Percentiles rank a stretch among this genome's conserved stretches.
Evolutionary conservation across 2,797 vertebrate genomes (phyloP).

Genomic region (Gila robusta): DNA sequence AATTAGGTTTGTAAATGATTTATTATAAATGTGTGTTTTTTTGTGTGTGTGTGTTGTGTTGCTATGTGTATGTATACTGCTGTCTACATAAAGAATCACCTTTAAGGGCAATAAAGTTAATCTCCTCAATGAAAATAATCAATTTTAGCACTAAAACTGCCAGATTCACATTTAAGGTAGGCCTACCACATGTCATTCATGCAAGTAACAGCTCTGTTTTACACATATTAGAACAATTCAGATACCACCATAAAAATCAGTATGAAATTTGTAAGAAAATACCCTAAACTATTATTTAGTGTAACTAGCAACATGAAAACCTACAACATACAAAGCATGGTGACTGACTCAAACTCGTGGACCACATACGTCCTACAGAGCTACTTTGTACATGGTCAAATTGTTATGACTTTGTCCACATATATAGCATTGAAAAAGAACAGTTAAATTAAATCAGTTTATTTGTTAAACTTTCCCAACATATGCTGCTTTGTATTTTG

Average conservation of each 20-base stretch:
- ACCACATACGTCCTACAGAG: neutral
- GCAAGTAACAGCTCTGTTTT: neutral
- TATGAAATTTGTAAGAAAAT: neutral
- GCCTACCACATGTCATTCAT: neutral
- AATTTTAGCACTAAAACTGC: neutral
- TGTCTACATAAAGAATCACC: too few relatives aligned
- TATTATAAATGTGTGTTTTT: too few relatives aligned
- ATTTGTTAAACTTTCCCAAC: slow-evolving; percentile 59
- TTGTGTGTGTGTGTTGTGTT: too few relatives aligned
- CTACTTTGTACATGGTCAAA: neutral
- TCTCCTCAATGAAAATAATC: neutral
- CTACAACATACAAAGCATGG: neutral
- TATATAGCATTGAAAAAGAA: neutral
- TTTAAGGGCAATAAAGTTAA: too few relatives aligned
- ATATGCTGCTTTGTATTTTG: slow-evolving; percentile 68
- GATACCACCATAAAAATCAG: neutral
- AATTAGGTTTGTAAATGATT: too few relatives aligned
- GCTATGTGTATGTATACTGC: too few relatives aligned
- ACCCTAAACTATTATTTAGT: neutral
- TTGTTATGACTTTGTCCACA: neutral
- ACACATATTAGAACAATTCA: neutral
- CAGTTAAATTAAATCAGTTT: neutral
- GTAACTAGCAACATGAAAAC: neutral
- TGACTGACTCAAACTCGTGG: neutral
- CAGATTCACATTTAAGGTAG: neutral